Evolutionary conservation across 2,888 invertebrate species (phyloP).

Genomic region (Isoperla grammatica): DNA sequence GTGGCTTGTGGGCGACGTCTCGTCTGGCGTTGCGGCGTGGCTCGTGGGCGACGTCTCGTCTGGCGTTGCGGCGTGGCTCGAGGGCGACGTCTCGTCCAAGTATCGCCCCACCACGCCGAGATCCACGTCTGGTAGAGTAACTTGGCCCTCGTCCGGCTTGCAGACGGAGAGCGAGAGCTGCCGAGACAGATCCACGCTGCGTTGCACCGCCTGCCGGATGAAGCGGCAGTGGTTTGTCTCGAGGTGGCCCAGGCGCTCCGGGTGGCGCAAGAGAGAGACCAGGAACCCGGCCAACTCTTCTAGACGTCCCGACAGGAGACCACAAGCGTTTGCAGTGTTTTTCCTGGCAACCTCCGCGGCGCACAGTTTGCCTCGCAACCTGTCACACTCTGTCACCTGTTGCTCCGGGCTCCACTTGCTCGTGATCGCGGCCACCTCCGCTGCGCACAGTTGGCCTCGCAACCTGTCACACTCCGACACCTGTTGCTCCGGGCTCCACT

Average conservation of each 20-base stretch:
- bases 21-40: too few species aligned
- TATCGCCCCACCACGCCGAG: too few species aligned
- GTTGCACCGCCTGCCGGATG: slow-evolving; percentile 22
- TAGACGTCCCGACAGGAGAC: slow-evolving; percentile 52
- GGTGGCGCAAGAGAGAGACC: slow-evolving; percentile 52
- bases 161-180: slow-evolving; percentile 21
- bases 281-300: slow-evolving; percentile 62
- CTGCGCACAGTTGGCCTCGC: slow-evolving; percentile 40
- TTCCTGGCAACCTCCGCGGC: slow-evolving; percentile 41
- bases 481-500: too few species aligned
- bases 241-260: not conserved
- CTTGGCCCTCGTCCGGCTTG: slow-evolving; percentile 9
- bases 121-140: not conserved
- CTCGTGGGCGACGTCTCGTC: too few species aligned
- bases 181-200: slow-evolving; percentile 25
- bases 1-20: too few species aligned
- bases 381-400: slow-evolving; percentile 35
- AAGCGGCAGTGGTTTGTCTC: slow-evolving; percentile 16
- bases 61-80: too few species aligned
- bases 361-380: slow-evolving; percentile 39
- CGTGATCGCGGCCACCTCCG: slow-evolving; percentile 42
- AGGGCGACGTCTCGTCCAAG: too few species aligned
- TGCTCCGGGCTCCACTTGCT: slow-evolving; percentile 34
- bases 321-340: slow-evolving; percentile 45
- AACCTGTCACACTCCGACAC: slow-evolving; percentile 37